Percentiles rank a stretch among this genome's conserved stretches.
Evolutionary conservation across 2,113 vertebrate genomes (phyloP).

Genomic region (Syngnathoides biaculeatus): DNA sequence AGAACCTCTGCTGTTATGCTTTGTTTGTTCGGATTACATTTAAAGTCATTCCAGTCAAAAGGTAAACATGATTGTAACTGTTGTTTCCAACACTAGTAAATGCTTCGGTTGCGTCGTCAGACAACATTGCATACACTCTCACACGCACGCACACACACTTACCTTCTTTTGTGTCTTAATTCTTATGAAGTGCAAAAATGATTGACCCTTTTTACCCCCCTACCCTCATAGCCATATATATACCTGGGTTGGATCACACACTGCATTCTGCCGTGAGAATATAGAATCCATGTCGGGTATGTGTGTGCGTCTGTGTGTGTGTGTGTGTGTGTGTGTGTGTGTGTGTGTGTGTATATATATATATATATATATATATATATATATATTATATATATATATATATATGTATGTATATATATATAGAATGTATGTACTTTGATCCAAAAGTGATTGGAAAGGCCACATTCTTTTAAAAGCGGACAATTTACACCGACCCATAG

Average conservation of each 20-base stretch:
- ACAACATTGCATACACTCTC: slow-evolving; percentile 51
- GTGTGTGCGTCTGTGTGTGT: too few relatives aligned
- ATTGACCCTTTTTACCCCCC: slow-evolving; percentile 28
- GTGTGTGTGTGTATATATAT: too few relatives aligned
- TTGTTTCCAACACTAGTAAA: slow-evolving; percentile 80
- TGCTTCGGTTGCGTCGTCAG: slow-evolving; percentile 75
- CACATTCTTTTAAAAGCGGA: slow-evolving; percentile 1
- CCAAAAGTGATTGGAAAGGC: slow-evolving; percentile 4
- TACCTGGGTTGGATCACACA: slow-evolving; percentile 42
- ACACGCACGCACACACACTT: slow-evolving; percentile 22
- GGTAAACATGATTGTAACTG: slow-evolving; percentile 80
- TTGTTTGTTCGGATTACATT: slow-evolving; percentile 72
- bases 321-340: too few relatives aligned
- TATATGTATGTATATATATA: too few relatives aligned
- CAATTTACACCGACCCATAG: too few relatives aligned
- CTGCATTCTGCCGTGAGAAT: background rate
- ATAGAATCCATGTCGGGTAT: background rate
- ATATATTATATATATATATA: too few relatives aligned
- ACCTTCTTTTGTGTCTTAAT: slow-evolving; percentile 52
- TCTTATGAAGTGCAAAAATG: slow-evolving; percentile 65
- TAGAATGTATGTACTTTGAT: background rate
- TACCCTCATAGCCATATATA: slow-evolving; percentile 39
- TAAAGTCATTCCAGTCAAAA: slow-evolving; percentile 79
- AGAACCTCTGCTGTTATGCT: slow-evolving; percentile 70
- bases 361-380: too few relatives aligned